Conservation (phyloP, 2,797 vertebrate genomes). For the Fistularia commersonii region DNA sequence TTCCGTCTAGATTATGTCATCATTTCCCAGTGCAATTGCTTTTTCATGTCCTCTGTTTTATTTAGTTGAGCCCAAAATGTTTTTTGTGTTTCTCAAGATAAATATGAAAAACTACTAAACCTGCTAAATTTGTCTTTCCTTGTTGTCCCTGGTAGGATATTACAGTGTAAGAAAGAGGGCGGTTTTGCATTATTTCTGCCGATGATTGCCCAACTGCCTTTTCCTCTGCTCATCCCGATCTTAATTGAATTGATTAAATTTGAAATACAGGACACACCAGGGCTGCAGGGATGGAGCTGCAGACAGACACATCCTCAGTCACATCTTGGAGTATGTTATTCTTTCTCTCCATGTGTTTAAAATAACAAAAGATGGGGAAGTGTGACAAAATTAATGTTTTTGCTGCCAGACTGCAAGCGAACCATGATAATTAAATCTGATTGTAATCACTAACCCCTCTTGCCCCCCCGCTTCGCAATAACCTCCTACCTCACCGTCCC, state of each 20-base stretch:
- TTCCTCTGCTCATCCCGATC: neutral
- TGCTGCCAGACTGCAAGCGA: neutral
- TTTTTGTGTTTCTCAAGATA: too few relatives aligned
- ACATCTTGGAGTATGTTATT: slow-evolving; percentile 20
- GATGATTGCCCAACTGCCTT: neutral
- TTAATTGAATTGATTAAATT: slow-evolving; percentile 16
- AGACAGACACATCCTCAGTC: slow-evolving; percentile 14
- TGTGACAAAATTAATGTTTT: neutral
- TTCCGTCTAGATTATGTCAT: too few relatives aligned
- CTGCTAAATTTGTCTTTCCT: too few relatives aligned
- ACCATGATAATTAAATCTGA: slow-evolving; percentile 4
- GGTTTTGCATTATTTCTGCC: neutral
- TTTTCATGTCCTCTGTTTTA: too few relatives aligned
- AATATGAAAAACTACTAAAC: too few relatives aligned
- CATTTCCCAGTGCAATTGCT: too few relatives aligned
- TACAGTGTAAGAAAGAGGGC: too few relatives aligned
- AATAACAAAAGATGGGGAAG: neutral
- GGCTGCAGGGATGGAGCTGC: slow-evolving; percentile 12
- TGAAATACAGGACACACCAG: slow-evolving; percentile 11
- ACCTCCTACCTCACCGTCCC: neutral
- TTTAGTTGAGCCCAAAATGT: too few relatives aligned
- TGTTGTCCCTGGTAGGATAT: too few relatives aligned
- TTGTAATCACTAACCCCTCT: neutral
- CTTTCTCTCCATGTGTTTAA: slow-evolving; percentile 8
- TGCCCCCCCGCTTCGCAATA: neutral